Evolutionary conservation across 2,797 vertebrate species (phyloP).

Genomic region (Schizothorax lantsangensis): DNA sequence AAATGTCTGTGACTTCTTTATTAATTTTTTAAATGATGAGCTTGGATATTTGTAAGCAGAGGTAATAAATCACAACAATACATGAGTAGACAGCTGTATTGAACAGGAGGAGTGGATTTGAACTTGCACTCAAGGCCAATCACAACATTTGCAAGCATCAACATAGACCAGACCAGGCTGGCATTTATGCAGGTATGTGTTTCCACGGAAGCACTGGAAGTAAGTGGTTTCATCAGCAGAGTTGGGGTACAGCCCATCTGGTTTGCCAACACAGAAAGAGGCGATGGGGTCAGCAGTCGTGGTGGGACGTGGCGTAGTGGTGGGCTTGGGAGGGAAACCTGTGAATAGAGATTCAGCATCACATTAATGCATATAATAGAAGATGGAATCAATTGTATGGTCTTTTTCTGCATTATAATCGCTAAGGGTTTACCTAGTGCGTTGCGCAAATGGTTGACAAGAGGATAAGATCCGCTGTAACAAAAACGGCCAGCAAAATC

Average conservation of each 20-base stretch:
- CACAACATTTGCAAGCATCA: slow-evolving; percentile 81
- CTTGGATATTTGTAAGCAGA: not conserved
- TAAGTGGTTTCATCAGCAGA: slow-evolving; percentile 66
- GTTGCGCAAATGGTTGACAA: slow-evolving; percentile 77
- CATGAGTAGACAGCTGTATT: not conserved
- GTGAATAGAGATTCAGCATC: slow-evolving; percentile 17
- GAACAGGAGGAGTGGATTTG: not conserved
- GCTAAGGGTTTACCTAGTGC: slow-evolving; percentile 60
- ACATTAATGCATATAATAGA: not conserved
- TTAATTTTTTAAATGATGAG: not conserved
- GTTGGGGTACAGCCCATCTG: slow-evolving; percentile 77
- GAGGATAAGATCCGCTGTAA: slow-evolving; percentile 72
- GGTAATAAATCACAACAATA: not conserved
- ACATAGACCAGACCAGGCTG: slow-evolving; percentile 77
- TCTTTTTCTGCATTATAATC: not conserved
- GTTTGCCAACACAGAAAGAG: slow-evolving; percentile 72
- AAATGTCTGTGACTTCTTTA: not conserved
- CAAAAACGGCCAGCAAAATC: slow-evolving; percentile 80
- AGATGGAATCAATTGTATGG: not conserved
- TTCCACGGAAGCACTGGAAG: slow-evolving; percentile 78
- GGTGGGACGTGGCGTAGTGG: slow-evolving; percentile 70
- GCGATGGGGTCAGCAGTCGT: slow-evolving; percentile 73
- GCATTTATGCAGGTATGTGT: slow-evolving; percentile 77
- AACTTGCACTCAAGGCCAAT: slow-evolving; percentile 69
- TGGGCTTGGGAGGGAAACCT: slow-evolving; percentile 81